Conservation (phyloP, 2,888 invertebrate species). For the Dicycla oo region DNA sequence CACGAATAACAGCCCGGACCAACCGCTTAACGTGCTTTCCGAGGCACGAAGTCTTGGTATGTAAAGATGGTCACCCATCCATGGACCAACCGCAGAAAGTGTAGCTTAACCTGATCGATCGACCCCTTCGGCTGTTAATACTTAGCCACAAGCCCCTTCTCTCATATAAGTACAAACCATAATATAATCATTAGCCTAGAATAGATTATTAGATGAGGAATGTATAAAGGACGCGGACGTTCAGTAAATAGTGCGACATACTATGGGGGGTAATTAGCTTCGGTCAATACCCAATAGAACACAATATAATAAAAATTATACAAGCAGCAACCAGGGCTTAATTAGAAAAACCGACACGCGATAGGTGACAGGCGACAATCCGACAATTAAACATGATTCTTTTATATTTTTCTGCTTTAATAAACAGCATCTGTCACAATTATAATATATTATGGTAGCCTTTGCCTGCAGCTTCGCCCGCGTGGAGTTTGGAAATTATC, state of each 20-base stretch:
- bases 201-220: background rate
- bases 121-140: no score
- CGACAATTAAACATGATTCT: background rate
- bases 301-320: background rate
- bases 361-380: background rate
- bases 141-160: no score
- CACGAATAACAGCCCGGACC: no score
- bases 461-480: no score
- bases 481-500: no score
- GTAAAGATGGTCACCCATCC: no score
- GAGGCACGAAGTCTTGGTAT: no score
- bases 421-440: background rate
- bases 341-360: background rate
- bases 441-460: no score
- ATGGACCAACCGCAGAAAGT: no score
- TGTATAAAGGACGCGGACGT: background rate
- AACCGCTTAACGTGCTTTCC: no score
- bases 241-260: background rate
- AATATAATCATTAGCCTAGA: no score
- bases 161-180: background rate
- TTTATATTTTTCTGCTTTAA: background rate
- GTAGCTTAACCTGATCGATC: no score
- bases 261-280: background rate
- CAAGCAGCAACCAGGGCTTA: background rate
- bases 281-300: background rate